Conservation (phyloP, 2,888 invertebrate genomes). For the Agrotis puta region DNA sequence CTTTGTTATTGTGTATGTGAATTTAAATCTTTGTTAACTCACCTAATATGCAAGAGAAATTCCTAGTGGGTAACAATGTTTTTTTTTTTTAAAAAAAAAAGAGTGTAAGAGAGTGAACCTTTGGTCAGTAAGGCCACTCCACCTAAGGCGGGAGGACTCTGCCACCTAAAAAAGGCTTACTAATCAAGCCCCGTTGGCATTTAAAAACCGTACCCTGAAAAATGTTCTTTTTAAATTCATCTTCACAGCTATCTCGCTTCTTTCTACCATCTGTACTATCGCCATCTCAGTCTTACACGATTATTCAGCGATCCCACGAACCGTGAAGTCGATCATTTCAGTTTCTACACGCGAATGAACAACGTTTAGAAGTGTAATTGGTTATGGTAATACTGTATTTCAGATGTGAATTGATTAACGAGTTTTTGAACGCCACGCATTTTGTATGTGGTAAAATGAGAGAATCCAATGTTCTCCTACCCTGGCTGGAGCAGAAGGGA, state of each 20-base stretch:
- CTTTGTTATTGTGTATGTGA: too few species aligned
- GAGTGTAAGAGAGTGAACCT: too few species aligned
- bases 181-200: background rate
- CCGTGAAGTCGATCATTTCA: conserved; percentile 62
- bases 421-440: background rate
- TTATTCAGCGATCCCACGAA: conserved; percentile 52
- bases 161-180: too few species aligned
- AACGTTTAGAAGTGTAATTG: conserved; percentile 25
- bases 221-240: conserved; percentile 42
- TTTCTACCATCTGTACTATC: conserved; percentile 5
- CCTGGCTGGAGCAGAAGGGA: too few species aligned
- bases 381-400: conserved; percentile 33
- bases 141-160: too few species aligned
- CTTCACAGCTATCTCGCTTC: conserved; percentile 20
- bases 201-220: conserved; percentile 24
- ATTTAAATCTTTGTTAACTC: too few species aligned
- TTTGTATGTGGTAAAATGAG: too few species aligned
- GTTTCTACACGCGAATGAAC: conserved; percentile 48
- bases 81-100: too few species aligned
- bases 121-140: too few species aligned
- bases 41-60: too few species aligned
- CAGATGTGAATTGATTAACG: conserved; percentile 8
- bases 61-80: too few species aligned
- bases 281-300: conserved; percentile 18
- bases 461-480: too few species aligned